A percentile compares a stretch with the other conserved stretches of the same genome.
These are phyloP conservation scores for Tolypeutes matacus DNA, from an alignment of 2,797 vertebrate species.

Conservation along the genomic window DNA sequence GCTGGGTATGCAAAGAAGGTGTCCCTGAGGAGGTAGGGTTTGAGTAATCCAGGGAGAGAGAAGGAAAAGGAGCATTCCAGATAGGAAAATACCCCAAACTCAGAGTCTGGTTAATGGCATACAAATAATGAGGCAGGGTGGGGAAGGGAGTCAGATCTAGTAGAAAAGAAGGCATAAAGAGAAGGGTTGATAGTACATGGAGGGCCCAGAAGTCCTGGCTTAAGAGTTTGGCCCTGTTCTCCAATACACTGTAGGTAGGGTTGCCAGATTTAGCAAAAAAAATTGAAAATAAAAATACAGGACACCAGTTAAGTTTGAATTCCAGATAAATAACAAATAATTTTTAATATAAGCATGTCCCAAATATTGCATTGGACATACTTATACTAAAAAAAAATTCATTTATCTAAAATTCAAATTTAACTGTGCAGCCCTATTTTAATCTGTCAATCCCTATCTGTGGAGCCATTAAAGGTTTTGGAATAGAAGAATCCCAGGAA, in stretches of 20 bases:
- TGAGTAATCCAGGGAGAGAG: not conserved
- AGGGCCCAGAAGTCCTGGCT: not conserved
- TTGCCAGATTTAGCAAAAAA: not conserved
- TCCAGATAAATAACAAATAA: conserved; percentile 10
- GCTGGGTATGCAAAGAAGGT: not conserved
- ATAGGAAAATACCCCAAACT: not conserved
- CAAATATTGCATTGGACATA: not conserved
- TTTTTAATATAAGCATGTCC: not conserved
- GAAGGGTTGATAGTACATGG: not conserved
- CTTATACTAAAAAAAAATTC: not conserved
- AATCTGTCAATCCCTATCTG: not conserved
- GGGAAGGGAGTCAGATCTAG: not conserved
- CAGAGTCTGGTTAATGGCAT: not conserved
- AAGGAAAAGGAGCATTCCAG: not conserved
- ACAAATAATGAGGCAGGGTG: not conserved
- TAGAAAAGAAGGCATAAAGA: conserved; percentile 35
- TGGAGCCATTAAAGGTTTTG: not conserved
- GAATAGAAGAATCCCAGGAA: not conserved
- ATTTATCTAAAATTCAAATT: not conserved
- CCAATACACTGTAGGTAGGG: not conserved
- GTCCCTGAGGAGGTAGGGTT: not conserved
- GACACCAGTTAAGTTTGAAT: not conserved
- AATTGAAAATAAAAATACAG: not conserved
- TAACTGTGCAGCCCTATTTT: not conserved
- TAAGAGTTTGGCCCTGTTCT: not conserved